Percentiles rank a stretch among this genome's conserved stretches.
Evolutionary conservation across 2,888 invertebrate species (phyloP).

Genomic region (Mythimna lalbum): DNA sequence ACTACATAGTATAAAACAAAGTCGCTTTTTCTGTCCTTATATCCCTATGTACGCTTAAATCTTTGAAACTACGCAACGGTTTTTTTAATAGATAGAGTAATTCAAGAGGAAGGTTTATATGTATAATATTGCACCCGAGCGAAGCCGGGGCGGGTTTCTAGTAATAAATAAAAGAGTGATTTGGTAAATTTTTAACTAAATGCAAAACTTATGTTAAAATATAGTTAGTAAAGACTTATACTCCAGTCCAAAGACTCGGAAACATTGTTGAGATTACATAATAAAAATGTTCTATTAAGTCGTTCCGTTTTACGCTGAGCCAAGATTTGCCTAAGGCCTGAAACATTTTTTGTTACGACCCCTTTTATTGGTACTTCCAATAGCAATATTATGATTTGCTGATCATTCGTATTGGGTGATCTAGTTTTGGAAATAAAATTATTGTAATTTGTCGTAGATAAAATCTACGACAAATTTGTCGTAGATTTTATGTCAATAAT

Average conservation of each 20-base stretch:
- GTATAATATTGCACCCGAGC: too few relatives aligned
- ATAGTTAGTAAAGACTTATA: slow-evolving; percentile 4
- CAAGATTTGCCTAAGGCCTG: slow-evolving; percentile 18
- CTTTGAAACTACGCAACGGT: too few relatives aligned
- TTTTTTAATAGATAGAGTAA: too few relatives aligned
- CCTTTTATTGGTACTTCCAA: slow-evolving; percentile 33
- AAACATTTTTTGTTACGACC: slow-evolving; percentile 22
- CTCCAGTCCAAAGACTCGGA: slow-evolving; percentile 10
- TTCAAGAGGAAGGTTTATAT: too few relatives aligned
- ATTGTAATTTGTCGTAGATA: background rate
- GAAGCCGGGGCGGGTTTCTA: too few relatives aligned
- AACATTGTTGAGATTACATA: slow-evolving; percentile 47
- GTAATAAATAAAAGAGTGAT: too few relatives aligned
- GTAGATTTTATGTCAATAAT: background rate
- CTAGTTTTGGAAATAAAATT: slow-evolving; percentile 7
- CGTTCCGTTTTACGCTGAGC: slow-evolving; percentile 24
- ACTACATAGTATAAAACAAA: too few relatives aligned
- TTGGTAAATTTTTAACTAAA: too few relatives aligned
- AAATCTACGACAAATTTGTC: too few relatives aligned
- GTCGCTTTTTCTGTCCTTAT: too few relatives aligned
- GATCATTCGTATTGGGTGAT: slow-evolving; percentile 1
- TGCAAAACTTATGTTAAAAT: background rate
- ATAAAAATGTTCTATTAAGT: slow-evolving; percentile 52
- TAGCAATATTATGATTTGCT: slow-evolving; percentile 29
- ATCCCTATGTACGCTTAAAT: too few relatives aligned